Base-by-base conservation (phyloP, 2,888 invertebrate genomes). In the Schrankia costaestrigalis region DNA sequence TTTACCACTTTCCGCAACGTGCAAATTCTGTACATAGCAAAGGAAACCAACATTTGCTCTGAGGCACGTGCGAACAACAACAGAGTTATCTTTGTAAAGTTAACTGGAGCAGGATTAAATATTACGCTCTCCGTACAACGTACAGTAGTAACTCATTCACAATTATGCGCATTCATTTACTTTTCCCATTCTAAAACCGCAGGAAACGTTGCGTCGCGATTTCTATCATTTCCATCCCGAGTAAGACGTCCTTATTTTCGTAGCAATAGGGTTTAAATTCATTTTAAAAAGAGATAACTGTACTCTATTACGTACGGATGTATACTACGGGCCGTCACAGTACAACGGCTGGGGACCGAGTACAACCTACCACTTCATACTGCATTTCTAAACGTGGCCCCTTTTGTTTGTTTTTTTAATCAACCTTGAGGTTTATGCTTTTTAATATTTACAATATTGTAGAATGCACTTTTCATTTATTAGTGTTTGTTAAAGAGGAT, bases 361-460 rank as follows among this genome's bases (percentile, higher is more conserved):
- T 61, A 63, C 60, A 65, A 65, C 61, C 60, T 58, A 56, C 56
- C 55, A 54, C 49, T 65, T 62, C 46, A 51, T 58, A 49, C 61
- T 60, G 68, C 72, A 70, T 69, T 74, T 71, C 68, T 67, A 68
- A 71, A 71, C 63, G 56, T 70, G 67, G 41, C 61, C 30, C 34
- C 47, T 64, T 61, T 73, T 77, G 71, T 80, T 80, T 80, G 76
- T 75, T 79, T 79, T 73, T 65, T 55, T 73, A 76, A 81, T 77
- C 42, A 66, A 46, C 46, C 56, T 55, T 56, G 49, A 45, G 41
- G 47, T 50, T 52, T n/a, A n/a, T n/a, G n/a, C 47, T 51, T 35
- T 47, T 11, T 6, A 25, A 31, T 13, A 26, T 14, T 33, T 12
- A 33, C n/a, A n/a, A n/a, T n/a, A n/a, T n/a, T n/a, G n/a, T n/a